Conservation (phyloP, 2,797 vertebrate genomes). For the Myioborus miniatus region DNA sequence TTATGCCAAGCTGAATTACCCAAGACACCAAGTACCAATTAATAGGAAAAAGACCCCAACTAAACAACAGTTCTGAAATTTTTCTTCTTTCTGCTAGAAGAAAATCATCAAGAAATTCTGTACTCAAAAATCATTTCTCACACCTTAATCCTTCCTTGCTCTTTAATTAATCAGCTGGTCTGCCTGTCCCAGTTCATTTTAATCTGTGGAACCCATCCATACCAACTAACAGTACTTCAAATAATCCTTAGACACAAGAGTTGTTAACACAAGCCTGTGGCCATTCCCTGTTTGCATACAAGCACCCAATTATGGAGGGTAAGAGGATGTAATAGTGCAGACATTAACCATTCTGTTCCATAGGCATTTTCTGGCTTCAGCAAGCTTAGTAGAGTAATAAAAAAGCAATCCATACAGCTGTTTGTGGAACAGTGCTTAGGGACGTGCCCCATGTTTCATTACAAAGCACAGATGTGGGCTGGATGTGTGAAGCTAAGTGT, state of each 20-base stretch:
- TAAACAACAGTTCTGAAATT: neutral
- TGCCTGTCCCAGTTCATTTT: neutral
- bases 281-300: neutral
- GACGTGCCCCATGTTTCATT: neutral
- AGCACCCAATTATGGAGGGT: neutral
- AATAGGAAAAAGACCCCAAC: neutral
- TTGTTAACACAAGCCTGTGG: neutral
- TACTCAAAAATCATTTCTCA: neutral
- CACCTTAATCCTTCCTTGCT: neutral
- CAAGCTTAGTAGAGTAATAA: neutral
- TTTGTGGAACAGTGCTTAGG: neutral
- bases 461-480: neutral
- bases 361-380: neutral
- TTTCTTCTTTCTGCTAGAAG: neutral
- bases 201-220: neutral
- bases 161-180: neutral
- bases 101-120: no score
- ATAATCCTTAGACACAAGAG: neutral
- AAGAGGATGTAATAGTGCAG: neutral
- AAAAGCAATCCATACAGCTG: neutral
- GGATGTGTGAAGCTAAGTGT: neutral
- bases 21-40: neutral
- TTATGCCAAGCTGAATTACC: neutral
- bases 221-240: neutral
- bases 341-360: neutral